Conservation (phyloP, 2,888 invertebrate genomes). For the Thumatha senex region DNA sequence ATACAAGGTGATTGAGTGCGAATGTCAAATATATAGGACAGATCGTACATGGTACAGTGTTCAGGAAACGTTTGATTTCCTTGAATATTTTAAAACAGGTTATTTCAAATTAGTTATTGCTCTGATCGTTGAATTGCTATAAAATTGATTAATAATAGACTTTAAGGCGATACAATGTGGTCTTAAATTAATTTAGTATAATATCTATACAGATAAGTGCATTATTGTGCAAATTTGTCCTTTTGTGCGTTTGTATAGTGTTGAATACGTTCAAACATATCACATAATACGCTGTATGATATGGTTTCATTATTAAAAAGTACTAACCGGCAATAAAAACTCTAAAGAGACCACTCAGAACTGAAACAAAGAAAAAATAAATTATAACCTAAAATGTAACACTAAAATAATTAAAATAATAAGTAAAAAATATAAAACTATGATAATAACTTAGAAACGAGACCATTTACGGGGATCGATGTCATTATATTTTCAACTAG, state of each 20-base stretch:
- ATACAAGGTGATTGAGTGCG: too few species aligned
- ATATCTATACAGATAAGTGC: neutral
- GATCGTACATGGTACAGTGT: too few species aligned
- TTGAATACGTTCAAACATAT: slow-evolving; percentile 8
- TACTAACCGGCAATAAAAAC: slow-evolving; percentile 43
- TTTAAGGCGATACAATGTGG: too few species aligned
- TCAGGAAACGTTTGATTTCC: too few species aligned
- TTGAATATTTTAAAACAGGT: too few species aligned
- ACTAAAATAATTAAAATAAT: slow-evolving; percentile 13
- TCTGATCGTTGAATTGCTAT: too few species aligned
- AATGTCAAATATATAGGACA: too few species aligned
- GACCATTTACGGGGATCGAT: too few species aligned
- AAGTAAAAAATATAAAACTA: neutral
- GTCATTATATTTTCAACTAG: too few species aligned
- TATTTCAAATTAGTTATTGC: too few species aligned
- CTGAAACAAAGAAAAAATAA: slow-evolving; percentile 69
- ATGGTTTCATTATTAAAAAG: slow-evolving; percentile 9
- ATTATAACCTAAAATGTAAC: slow-evolving; percentile 37
- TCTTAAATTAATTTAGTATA: neutral
- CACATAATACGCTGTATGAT: neutral
- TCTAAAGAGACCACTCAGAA: slow-evolving; percentile 70
- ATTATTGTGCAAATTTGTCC: slow-evolving; percentile 15
- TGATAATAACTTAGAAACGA: too few species aligned
- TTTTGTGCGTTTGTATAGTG: slow-evolving; percentile 23
- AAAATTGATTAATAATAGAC: too few species aligned